Evolutionary conservation across 1,140 invertebrate genomes (phyloP).

Genomic region (Drosophila funebris): DNA sequence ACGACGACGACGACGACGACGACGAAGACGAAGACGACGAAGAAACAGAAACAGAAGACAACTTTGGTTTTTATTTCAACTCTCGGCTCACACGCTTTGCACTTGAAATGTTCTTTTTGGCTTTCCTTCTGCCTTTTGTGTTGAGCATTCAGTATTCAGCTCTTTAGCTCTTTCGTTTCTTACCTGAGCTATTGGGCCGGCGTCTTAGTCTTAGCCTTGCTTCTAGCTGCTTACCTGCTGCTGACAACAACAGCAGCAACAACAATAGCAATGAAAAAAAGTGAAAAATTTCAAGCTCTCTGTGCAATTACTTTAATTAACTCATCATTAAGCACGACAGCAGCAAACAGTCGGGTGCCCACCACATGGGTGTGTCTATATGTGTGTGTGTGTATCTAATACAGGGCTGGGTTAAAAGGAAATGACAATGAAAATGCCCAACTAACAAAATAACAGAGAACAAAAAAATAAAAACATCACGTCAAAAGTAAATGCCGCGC

Average conservation of each 20-base stretch:
- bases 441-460: not conserved
- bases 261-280: constrained; percentile 36
- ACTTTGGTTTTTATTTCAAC: constrained; percentile 66
- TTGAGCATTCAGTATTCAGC: not conserved
- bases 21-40: not conserved
- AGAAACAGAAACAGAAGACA: constrained; percentile 20
- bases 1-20: not conserved
- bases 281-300: constrained; percentile 49
- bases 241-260: not conserved
- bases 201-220: constrained; percentile 6
- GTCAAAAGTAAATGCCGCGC: constrained; percentile 39
- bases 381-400: constrained; percentile 20
- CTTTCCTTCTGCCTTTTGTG: constrained; percentile 41
- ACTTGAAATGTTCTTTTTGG: constrained; percentile 68
- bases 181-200: constrained; percentile 13
- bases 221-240: constrained; percentile 30
- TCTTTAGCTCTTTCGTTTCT: constrained; percentile 11
- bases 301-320: constrained; percentile 80
- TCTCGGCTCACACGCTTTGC: constrained; percentile 73
- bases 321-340: constrained; percentile 74
- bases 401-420: constrained; percentile 42
- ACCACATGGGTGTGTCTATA: not conserved
- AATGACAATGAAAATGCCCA: constrained; percentile 74
- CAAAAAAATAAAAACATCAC: not conserved
- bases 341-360: constrained; percentile 34